Evolutionary conservation across 1,140 invertebrate genomes (phyloP).

Genomic region (Drosophila pseudoobscura): DNA sequence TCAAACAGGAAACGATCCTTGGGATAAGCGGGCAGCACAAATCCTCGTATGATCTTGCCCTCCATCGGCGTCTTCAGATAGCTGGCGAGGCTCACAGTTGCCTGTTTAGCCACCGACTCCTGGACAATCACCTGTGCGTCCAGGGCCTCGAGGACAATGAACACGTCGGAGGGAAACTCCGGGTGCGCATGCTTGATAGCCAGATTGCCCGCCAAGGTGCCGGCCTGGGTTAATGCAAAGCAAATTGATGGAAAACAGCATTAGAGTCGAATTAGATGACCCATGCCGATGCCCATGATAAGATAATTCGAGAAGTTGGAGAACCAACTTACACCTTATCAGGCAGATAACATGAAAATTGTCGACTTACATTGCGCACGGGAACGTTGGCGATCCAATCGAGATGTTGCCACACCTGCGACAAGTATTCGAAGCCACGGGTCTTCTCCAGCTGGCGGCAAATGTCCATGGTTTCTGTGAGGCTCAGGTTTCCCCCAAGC

Average conservation of each 20-base stretch:
- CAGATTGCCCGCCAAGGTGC: slow-evolving; percentile 91
- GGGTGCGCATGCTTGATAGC: slow-evolving; percentile 89
- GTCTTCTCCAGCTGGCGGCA: slow-evolving; percentile 85
- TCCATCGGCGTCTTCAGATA: slow-evolving; percentile 51
- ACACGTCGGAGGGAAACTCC: slow-evolving; percentile 91
- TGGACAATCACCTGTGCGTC: slow-evolving; percentile 84
- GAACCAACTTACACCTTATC: slow-evolving; percentile 22
- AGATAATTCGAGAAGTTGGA: slow-evolving; percentile 19
- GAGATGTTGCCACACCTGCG: slow-evolving; percentile 84
- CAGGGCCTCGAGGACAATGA: slow-evolving; percentile 88
- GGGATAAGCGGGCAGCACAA: slow-evolving; percentile 59
- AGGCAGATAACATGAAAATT: background rate
- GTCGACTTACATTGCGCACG: slow-evolving; percentile 87
- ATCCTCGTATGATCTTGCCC: slow-evolving; percentile 57
- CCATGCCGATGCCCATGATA: background rate
- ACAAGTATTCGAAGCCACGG: slow-evolving; percentile 84
- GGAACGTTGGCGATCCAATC: slow-evolving; percentile 89
- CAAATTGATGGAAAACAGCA: slow-evolving; percentile 12
- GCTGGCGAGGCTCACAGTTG: slow-evolving; percentile 49
- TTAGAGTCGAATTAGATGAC: background rate
- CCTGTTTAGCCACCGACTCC: slow-evolving; percentile 27
- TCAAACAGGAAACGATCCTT: slow-evolving; percentile 58
- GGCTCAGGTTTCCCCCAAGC: slow-evolving; percentile 87
- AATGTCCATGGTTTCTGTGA: slow-evolving; percentile 87
- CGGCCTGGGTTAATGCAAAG: slow-evolving; percentile 83